A percentile compares a stretch with the other conserved stretches of the same genome.
Conservation (phyloP, 23 tunicate genomes). For the Halocynthia aurantium region DNA sequence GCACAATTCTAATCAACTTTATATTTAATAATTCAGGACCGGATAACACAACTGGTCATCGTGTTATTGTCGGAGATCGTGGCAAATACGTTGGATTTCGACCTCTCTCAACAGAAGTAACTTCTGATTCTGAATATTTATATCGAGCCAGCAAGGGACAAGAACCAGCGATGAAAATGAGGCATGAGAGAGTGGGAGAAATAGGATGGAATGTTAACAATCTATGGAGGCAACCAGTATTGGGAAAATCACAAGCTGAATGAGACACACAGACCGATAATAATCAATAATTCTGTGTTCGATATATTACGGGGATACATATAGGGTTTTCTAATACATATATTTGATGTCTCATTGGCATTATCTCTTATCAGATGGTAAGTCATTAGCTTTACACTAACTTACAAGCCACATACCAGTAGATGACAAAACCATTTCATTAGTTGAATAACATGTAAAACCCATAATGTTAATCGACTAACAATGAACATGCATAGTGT, state of each 20-base stretch:
- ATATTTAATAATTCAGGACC: conserved; percentile 29
- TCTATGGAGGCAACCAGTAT: conserved; percentile 3
- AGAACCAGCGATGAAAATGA: conserved; percentile 38
- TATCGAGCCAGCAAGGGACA: conserved; percentile 29
- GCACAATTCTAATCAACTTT: neutral
- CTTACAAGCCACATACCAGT: too few relatives aligned
- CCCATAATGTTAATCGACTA: too few relatives aligned
- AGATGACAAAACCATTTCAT: too few relatives aligned
- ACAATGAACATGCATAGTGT: too few relatives aligned
- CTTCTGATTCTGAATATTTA: conserved; percentile 55
- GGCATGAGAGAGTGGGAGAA: conserved; percentile 71
- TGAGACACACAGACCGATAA: neutral
- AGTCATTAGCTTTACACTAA: too few relatives aligned
- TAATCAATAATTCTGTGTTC: too few relatives aligned
- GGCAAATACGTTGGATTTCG: conserved; percentile 57
- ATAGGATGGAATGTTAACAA: conserved; percentile 74
- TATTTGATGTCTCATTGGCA: too few relatives aligned
- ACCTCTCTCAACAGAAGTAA: conserved; percentile 51
- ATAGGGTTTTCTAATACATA: too few relatives aligned
- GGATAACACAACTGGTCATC: conserved; percentile 27
- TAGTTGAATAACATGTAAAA: too few relatives aligned
- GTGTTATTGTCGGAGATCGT: conserved; percentile 33
- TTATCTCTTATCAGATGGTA: too few relatives aligned
- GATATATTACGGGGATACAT: too few relatives aligned
- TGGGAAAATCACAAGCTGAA: neutral